Evolutionary conservation across 2,113 vertebrate genomes (phyloP).

Genomic region (Nanorana parkeri): DNA sequence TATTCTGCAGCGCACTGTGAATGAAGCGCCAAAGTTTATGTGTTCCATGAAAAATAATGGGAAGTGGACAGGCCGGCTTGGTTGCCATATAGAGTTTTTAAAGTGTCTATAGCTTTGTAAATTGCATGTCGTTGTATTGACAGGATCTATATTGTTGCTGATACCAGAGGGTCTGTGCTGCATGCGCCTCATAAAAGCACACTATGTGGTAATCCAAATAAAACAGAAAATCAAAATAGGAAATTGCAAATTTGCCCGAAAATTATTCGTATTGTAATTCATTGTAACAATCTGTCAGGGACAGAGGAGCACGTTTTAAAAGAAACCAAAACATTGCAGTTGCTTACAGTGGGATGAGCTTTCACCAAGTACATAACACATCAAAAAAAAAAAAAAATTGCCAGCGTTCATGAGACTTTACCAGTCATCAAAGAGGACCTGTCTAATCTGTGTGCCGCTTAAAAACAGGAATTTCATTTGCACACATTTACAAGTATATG

Average conservation of each 20-base stretch:
- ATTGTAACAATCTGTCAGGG: no score
- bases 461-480: no score
- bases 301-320: no score
- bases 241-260: not conserved
- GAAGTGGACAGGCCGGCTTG: constrained; percentile 14
- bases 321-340: no score
- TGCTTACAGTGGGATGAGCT: no score
- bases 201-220: not conserved
- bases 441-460: no score
- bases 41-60: constrained; percentile 45
- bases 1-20: constrained; percentile 43
- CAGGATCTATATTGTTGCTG: not conserved
- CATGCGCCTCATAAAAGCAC: constrained; percentile 9
- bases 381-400: no score
- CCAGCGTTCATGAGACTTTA: no score
- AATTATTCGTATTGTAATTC: no score
- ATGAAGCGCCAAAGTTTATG: constrained; percentile 24
- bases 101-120: constrained; percentile 32
- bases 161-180: not conserved
- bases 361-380: no score
- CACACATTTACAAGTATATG: no score
- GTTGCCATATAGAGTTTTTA: constrained; percentile 37
- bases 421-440: no score
- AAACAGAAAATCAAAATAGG: not conserved
- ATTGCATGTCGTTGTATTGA: not conserved